A percentile compares a stretch with the other conserved stretches of the same genome.
Conservation (phyloP, 1,140 invertebrate genomes). For the Drosophila willistoni region DNA sequence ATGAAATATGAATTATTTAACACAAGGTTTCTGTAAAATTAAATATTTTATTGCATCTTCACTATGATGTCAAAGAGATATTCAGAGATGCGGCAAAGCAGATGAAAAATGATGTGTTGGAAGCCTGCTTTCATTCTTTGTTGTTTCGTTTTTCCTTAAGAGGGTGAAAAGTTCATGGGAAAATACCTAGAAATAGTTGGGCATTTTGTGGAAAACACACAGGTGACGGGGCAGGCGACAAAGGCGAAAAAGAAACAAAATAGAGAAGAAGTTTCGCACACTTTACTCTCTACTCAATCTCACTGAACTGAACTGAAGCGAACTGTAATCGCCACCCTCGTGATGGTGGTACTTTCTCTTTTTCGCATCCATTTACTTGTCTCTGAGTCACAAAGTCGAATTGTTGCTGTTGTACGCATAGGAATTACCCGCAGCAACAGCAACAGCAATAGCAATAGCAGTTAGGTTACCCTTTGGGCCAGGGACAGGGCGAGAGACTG, state of each 20-base stretch:
- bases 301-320: conserved; percentile 9
- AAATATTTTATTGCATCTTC: no score
- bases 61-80: no score
- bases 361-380: conserved; percentile 5
- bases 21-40: no score
- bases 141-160: no score
- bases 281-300: conserved; percentile 1
- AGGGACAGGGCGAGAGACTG: not conserved
- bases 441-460: not conserved
- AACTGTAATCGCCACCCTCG: conserved; percentile 3
- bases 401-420: conserved; percentile 12
- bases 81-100: no score
- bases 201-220: not conserved
- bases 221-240: not conserved
- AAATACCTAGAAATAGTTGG: no score
- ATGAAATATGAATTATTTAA: no score
- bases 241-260: not conserved
- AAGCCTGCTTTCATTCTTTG: no score
- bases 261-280: not conserved
- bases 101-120: no score
- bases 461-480: conserved; percentile 3
- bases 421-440: conserved; percentile 2
- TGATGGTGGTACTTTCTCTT: not conserved
- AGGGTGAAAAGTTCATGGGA: no score
- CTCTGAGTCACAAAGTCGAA: conserved; percentile 8